Percentiles rank a stretch among this genome's conserved stretches.
phyloP scores from a whole-genome alignment of 2,113 vertebrate species.

The Panurus biarmicus region DNA sequence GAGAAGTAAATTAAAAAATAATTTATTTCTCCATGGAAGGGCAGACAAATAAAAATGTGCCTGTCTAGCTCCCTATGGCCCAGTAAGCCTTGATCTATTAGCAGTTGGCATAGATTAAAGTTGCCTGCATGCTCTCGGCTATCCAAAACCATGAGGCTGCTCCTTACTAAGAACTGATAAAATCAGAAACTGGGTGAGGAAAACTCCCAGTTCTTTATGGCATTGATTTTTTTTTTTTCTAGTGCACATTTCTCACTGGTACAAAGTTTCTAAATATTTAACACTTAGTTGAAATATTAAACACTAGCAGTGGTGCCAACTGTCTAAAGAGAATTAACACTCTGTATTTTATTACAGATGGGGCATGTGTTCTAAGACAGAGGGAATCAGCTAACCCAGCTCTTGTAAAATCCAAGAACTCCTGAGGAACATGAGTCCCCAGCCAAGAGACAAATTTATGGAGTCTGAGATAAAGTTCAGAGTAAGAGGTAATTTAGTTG shows the following conservation, averaged over 20 bases:
- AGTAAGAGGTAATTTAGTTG: background rate
- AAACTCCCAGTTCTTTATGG: background rate
- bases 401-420: background rate
- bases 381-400: background rate
- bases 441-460: background rate
- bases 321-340: background rate
- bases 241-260: background rate
- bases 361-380: background rate
- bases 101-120: background rate
- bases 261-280: background rate
- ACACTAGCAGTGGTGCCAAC: background rate
- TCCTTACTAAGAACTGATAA: background rate
- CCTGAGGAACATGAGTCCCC: background rate
- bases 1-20: constrained; percentile 17
- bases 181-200: background rate
- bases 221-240: background rate
- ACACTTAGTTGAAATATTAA: background rate
- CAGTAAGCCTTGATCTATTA: background rate
- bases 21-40: background rate
- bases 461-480: background rate
- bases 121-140: background rate
- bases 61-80: background rate
- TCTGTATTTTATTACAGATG: background rate
- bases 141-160: background rate
- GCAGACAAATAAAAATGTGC: background rate